Evolutionary conservation across 2,113 vertebrate species (phyloP), one percentile per base, ranked within the genome.

Genomic region (Myxocyprinus asiaticus): DNA sequence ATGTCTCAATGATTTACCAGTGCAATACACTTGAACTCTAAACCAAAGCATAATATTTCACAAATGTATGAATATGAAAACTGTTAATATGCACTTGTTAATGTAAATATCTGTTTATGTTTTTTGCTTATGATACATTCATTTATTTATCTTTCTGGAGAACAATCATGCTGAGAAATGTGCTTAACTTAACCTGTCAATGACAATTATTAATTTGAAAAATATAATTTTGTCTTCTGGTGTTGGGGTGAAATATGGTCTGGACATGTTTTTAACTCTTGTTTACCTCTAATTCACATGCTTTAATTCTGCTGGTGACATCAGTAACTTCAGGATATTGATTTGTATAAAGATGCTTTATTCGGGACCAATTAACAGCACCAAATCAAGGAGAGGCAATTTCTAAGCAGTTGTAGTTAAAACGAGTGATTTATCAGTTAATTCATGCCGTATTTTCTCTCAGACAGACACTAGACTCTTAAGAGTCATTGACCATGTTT

Each of bases 251-350:
- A 15, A 6, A 15, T 15, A 7, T 58, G 14, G 15, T 12, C 4
- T 58, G 55, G 14, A 58, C 14, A 58, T 56, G 12, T 12, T 48
- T 33, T 33, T 8, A 5, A 15, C 15, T 15, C 14, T 58, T 58
- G 7, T n/a, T 56, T 55, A 4, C 74, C 86, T 84, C 70, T 77
- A 70, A 64, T 84, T 42, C 73, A 61, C 66, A 78, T 63, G 75
- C 83, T 86, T 85, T 51, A 86, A 87, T 77, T 84, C 82, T 66
- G 33, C 48, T 5, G 17, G 50, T 7, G 47, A 56, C 44, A 64
- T 65, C 69, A 65, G 5, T 83, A 87, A 89, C 82, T 76, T 22
- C 56, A 82, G 83, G 59, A 84, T 90, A 87, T 91, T 86, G 81
- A 82, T 84, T 89, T 86, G 85, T 75, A 53, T 83, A 82, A 83